Evolutionary conservation across 2,888 invertebrate genomes (phyloP), one percentile per base, ranked within the genome.

Genomic region (Eurytoma adleriae): DNA sequence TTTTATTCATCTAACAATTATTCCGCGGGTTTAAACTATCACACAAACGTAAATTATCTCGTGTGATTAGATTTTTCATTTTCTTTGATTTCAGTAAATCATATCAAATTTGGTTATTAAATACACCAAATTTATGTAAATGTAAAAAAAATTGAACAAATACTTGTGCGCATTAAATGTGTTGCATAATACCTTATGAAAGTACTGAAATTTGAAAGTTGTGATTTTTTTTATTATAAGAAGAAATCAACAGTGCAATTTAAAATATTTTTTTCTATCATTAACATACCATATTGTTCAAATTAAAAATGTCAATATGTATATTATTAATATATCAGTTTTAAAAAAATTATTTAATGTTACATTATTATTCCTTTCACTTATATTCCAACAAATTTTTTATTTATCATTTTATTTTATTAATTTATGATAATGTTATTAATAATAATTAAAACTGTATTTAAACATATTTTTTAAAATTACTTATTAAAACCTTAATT

Each of bases 131-230:
- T n/a, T 50, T 77, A 24, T 70, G 48, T 18, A 70, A 69, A 56
- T 56, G 50, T 54, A 54, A 54, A 73, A 16, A 69, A 61, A 52
- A 77, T 57, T 62, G 3, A n/a, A 14, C n/a, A 54, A n/a, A 14
- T 5, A 54, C 4, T 52, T 40, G 20, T 70, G 16, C 57, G 27
- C 70, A n/a, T 30, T 67, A 52, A 57, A 20, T 57, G 40, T 67
- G 66, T 56, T 69, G 54, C 71, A 61, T 72, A 40, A n/a, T 52
- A 59, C 61, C 64, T 78, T 56, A 64, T 69, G 64, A 69, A 74
- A 74, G 27, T 74, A 66, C 20, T 66, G 66, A 75, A 70, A 74
- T 70, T 67, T 64, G 24, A 64, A 67, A 69, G 61, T 79, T 66
- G 16, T 40, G 14, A 57, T 40, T 64, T 64, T 69, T 74, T 79